phyloP scores from a whole-genome alignment of 2,888 invertebrate genomes.

The Polydrusus cervinus region DNA sequence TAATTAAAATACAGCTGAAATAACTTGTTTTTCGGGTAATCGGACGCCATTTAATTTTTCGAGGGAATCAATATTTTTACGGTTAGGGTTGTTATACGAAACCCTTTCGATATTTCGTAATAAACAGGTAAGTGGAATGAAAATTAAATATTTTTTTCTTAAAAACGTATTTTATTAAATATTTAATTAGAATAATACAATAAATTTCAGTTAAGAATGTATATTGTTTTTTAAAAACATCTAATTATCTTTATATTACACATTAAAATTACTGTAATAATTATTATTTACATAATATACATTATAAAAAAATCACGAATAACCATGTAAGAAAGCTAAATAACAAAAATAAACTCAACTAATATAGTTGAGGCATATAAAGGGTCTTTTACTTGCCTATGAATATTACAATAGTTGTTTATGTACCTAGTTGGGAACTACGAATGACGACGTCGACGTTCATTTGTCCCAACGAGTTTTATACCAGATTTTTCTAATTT shows the following conservation, averaged over 20 bases:
- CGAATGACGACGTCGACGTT: no score
- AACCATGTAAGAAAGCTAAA: constrained; percentile 60
- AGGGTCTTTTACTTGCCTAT: constrained; percentile 46
- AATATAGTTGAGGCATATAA: constrained; percentile 65
- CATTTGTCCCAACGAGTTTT: no score
- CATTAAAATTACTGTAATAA: constrained; percentile 57
- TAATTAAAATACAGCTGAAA: no score
- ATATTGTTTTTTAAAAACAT: constrained; percentile 67
- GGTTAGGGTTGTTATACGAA: no score
- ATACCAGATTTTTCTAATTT: no score
- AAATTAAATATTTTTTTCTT: constrained; percentile 38
- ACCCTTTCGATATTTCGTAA: no score
- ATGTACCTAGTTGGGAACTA: no score
- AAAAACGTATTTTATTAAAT: constrained; percentile 62
- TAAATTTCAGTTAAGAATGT: constrained; percentile 65
- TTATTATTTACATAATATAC: constrained; percentile 69
- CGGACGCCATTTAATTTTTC: no score
- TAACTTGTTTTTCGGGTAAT: no score
- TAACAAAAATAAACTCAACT: constrained; percentile 64
- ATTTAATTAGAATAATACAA: constrained; percentile 64
- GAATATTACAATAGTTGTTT: constrained; percentile 8
- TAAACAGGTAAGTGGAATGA: no score
- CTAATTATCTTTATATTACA: constrained; percentile 65
- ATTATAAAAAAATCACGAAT: constrained; percentile 67
- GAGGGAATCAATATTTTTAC: no score